These are phyloP conservation scores for Heterodera filipjevi DNA, from an alignment of 2,888 invertebrate species.

Conservation along the genomic window DNA sequence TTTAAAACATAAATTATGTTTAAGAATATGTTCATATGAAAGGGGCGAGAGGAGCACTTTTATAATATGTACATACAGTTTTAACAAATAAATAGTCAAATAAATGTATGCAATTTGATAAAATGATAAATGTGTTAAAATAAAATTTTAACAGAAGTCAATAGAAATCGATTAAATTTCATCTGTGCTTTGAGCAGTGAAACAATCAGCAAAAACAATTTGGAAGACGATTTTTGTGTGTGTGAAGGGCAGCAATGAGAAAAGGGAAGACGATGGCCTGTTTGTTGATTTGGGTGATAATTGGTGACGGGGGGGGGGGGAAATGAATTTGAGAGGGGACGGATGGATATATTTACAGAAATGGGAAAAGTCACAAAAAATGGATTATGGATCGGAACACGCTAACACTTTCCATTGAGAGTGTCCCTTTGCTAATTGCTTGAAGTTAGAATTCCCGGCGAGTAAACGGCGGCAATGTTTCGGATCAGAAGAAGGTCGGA, in stretches of 20 bases:
- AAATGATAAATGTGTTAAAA: neutral
- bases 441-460: constrained; percentile 45
- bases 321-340: neutral
- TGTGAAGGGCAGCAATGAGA: neutral
- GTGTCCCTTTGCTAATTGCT: neutral
- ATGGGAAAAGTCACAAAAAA: neutral
- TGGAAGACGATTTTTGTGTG: neutral
- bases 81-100: neutral
- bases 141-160: constrained; percentile 9
- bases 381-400: neutral
- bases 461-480: constrained; percentile 60
- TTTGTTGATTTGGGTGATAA: neutral
- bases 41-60: neutral
- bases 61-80: neutral
- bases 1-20: neutral
- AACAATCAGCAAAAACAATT: neutral
- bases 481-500: constrained; percentile 58
- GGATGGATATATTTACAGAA: neutral
- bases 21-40: neutral
- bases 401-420: too few species aligned
- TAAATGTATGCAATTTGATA: neutral
- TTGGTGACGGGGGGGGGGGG: neutral
- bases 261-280: neutral
- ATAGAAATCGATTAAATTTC: neutral
- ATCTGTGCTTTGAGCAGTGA: constrained; percentile 6